These are phyloP conservation scores for Leucophenga montana DNA, from an alignment of 2,888 invertebrate species.

Conservation along the genomic window DNA sequence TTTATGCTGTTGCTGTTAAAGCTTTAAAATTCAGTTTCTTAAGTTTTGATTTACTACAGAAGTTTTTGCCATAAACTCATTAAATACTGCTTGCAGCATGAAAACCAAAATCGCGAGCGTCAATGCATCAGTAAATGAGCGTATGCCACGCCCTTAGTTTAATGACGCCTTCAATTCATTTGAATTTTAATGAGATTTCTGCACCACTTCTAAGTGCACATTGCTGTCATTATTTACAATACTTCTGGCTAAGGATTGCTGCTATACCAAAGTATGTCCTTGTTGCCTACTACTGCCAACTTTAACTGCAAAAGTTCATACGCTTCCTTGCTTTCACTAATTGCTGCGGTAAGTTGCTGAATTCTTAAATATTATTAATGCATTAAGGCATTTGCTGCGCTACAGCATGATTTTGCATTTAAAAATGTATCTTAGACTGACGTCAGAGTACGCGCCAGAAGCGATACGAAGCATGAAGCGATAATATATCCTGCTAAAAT, in stretches of 20 bases:
- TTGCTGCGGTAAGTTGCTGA: background rate
- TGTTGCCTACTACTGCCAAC: background rate
- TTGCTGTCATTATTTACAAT: background rate
- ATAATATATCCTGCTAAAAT: too few species aligned
- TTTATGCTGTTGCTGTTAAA: background rate
- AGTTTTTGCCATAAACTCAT: too few species aligned
- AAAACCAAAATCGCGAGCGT: too few species aligned
- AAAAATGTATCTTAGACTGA: too few species aligned
- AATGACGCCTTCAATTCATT: background rate
- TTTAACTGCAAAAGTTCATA: background rate
- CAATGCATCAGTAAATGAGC: too few species aligned
- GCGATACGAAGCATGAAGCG: too few species aligned
- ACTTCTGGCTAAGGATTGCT: background rate
- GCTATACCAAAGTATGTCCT: background rate
- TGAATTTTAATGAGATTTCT: slow-evolving; percentile 8
- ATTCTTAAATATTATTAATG: slow-evolving; percentile 5
- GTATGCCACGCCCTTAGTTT: too few species aligned
- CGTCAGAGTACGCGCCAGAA: too few species aligned
- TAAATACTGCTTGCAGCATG: too few species aligned
- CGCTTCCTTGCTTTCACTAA: background rate
- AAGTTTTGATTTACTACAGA: too few species aligned
- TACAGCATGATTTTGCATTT: too few species aligned
- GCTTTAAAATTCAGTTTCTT: too few species aligned
- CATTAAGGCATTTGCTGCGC: background rate
- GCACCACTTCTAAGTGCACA: background rate